Evolutionary conservation across 2,797 vertebrate genomes (phyloP).

Genomic region (Lutjanus argentimaculatus): DNA sequence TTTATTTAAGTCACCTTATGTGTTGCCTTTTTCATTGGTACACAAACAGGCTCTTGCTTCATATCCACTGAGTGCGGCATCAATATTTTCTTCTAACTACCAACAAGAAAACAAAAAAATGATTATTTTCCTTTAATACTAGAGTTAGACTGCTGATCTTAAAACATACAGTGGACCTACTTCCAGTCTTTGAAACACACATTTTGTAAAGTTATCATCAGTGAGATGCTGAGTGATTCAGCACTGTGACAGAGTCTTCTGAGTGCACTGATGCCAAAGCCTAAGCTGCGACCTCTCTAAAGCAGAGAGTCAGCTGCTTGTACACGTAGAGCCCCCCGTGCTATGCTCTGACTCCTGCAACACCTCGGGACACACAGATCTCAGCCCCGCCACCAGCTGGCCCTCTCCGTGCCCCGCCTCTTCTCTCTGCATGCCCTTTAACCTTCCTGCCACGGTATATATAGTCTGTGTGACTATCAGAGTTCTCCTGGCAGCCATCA

Average conservation of each 20-base stretch:
- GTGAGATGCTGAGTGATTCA: not conserved
- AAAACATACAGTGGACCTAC: no score
- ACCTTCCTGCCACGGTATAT: conserved; percentile 89
- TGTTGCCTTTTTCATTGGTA: no score
- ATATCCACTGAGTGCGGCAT: no score
- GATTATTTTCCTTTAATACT: not conserved
- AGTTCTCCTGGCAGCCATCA: conserved; percentile 96
- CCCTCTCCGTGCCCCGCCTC: conserved; percentile 67
- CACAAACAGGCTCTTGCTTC: no score
- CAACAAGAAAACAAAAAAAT: no score
- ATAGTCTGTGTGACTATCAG: conserved; percentile 87
- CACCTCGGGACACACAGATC: conserved; percentile 54
- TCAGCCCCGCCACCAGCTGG: conserved; percentile 67
- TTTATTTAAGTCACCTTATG: no score
- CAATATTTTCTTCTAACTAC: no score
- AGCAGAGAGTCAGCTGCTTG: conserved; percentile 79
- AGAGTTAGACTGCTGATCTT: not conserved
- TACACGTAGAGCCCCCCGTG: conserved; percentile 53
- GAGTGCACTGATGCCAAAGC: conserved; percentile 33
- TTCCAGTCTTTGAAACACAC: not conserved
- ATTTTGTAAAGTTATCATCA: not conserved
- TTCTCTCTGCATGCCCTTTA: conserved; percentile 83
- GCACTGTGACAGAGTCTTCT: conserved; percentile 4
- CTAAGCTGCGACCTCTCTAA: conserved; percentile 56
- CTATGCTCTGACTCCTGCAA: conserved; percentile 63